Conservation (phyloP, 1,140 invertebrate species). For the Zelostemma sp. region DNA sequence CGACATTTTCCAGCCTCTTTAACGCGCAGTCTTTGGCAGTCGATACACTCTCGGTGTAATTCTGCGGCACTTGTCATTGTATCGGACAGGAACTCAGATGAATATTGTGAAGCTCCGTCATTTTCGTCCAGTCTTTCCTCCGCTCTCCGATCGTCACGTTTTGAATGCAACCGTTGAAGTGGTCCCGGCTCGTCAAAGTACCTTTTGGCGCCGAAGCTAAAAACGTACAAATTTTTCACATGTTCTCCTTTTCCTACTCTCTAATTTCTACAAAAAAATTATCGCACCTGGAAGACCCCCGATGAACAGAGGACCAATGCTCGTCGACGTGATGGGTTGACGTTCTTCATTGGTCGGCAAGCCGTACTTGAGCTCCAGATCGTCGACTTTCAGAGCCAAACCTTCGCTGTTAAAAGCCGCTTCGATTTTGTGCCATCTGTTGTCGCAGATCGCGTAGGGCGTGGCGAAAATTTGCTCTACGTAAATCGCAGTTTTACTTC, state of each 20-base stretch:
- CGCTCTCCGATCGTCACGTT: constrained; percentile 80
- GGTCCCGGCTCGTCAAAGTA: constrained; percentile 78
- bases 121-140: constrained; percentile 85
- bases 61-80: constrained; percentile 55
- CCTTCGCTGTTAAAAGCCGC: constrained; percentile 80
- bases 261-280: constrained; percentile 13
- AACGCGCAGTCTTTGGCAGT: constrained; percentile 62
- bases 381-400: constrained; percentile 81
- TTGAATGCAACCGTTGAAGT: constrained; percentile 92
- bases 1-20: constrained; percentile 23
- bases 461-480: constrained; percentile 74
- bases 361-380: constrained; percentile 71
- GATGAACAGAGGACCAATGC: constrained; percentile 80
- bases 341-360: constrained; percentile 67
- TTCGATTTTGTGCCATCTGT: constrained; percentile 87
- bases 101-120: constrained; percentile 85
- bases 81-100: constrained; percentile 87
- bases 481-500: constrained; percentile 73
- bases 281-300: constrained; percentile 85
- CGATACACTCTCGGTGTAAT: constrained; percentile 33
- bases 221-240: constrained; percentile 32
- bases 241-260: no score
- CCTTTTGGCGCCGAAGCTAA: constrained; percentile 77
- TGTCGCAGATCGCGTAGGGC: constrained; percentile 83
- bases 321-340: constrained; percentile 51